A percentile compares a stretch with the other conserved stretches of the same genome.
Evolutionary conservation across 2,797 vertebrate species (phyloP).

Genomic region (Hemibagrus guttatus): DNA sequence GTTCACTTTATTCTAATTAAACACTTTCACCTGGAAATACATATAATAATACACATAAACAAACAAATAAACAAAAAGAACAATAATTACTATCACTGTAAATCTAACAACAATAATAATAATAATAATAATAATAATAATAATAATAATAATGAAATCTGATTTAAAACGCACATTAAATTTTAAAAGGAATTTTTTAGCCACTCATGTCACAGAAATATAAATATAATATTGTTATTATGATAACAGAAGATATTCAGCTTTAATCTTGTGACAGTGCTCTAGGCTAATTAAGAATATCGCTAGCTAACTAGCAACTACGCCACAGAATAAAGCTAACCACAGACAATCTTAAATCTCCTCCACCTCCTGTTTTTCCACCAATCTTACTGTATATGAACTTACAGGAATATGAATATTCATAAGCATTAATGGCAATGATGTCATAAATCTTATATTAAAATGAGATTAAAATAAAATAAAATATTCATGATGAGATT

Average conservation of each 20-base stretch:
- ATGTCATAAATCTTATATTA: not conserved
- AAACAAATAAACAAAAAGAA: no score
- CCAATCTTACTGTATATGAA: not conserved
- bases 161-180: not conserved
- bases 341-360: not conserved
- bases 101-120: not conserved
- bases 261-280: not conserved
- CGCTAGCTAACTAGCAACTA: not conserved
- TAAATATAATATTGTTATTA: not conserved
- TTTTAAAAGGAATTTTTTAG: not conserved
- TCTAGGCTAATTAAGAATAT: not conserved
- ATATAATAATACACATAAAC: not conserved
- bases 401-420: not conserved
- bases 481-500: conserved; percentile 17
- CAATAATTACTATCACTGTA: no score
- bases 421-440: not conserved
- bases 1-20: not conserved
- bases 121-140: not conserved
- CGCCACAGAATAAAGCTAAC: not conserved
- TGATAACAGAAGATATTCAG: not conserved
- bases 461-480: conserved; percentile 13
- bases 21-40: not conserved
- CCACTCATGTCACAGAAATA: not conserved
- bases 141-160: not conserved
- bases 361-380: not conserved